A percentile compares a stretch with the other conserved stretches of the same genome.
phyloP scores from a whole-genome alignment of 2,888 invertebrate genomes.

The Gandaritis pyraliata region DNA sequence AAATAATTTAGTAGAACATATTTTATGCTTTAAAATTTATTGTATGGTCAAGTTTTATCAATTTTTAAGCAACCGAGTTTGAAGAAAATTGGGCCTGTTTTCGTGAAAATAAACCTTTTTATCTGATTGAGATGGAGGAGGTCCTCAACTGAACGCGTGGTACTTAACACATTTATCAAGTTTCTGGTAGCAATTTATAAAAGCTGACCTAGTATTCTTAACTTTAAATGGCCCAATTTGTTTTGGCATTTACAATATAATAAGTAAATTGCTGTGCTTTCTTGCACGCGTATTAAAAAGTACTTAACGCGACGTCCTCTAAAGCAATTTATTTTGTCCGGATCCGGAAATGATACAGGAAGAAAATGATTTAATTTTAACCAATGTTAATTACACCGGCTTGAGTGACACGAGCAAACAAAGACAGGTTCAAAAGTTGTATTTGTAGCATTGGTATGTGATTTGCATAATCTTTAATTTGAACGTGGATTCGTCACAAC shows the following conservation, averaged over 20 bases:
- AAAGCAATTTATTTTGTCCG: slow-evolving; percentile 45
- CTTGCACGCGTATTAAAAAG: slow-evolving; percentile 24
- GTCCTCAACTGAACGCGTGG: not conserved
- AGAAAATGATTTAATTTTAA: slow-evolving; percentile 50
- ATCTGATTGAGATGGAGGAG: too few species aligned
- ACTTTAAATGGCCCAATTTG: slow-evolving; percentile 25
- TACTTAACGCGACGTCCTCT: slow-evolving; percentile 27
- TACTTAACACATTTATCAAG: slow-evolving; percentile 6
- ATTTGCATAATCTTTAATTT: slow-evolving; percentile 19
- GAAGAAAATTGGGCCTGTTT: too few species aligned
- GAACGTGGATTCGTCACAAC: too few species aligned
- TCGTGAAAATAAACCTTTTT: too few species aligned
- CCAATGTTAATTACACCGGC: slow-evolving; percentile 40
- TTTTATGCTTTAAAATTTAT: too few species aligned
- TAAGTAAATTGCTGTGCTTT: slow-evolving; percentile 16
- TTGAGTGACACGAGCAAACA: slow-evolving; percentile 40
- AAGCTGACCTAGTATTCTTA: slow-evolving; percentile 23
- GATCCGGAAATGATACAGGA: slow-evolving; percentile 54
- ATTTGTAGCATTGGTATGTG: slow-evolving; percentile 8
- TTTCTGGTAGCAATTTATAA: slow-evolving; percentile 9
- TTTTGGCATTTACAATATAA: slow-evolving; percentile 29
- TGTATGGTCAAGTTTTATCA: too few species aligned
- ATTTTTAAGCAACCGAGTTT: too few species aligned
- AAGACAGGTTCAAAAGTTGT: slow-evolving; percentile 22
- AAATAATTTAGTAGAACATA: too few species aligned